Conservation (phyloP, 2,888 invertebrate genomes). For the Isoperla grammatica region DNA sequence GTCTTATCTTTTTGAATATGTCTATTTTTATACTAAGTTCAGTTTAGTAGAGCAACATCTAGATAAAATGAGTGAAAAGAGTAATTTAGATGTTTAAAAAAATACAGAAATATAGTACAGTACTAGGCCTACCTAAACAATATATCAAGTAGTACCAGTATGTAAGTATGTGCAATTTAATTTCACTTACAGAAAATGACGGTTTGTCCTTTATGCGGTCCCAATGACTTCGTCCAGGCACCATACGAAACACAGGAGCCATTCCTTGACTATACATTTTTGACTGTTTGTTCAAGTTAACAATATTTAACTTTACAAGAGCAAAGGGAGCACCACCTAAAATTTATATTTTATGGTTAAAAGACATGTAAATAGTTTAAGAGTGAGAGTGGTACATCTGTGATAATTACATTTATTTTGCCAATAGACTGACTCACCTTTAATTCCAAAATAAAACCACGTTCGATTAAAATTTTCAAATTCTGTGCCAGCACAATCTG, state of each 20-base stretch:
- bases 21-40: neutral
- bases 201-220: constrained; percentile 77
- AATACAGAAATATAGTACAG: no score
- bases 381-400: neutral
- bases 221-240: constrained; percentile 77
- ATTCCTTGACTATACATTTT: constrained; percentile 90
- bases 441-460: constrained; percentile 87
- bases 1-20: neutral
- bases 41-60: neutral
- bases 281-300: constrained; percentile 83
- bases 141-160: neutral
- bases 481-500: constrained; percentile 81
- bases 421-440: constrained; percentile 42
- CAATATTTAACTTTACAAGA: constrained; percentile 70
- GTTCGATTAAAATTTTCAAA: constrained; percentile 86
- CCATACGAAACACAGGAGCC: constrained; percentile 70
- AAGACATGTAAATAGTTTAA: neutral
- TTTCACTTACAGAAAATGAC: constrained; percentile 59
- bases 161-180: neutral
- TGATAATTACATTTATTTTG: neutral
- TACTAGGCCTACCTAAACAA: no score
- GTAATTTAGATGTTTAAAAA: no score
- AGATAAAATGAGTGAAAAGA: neutral
- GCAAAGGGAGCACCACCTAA: constrained; percentile 48
- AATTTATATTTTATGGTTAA: neutral